Conservation (phyloP, 2,797 vertebrate genomes). For the Vultur gryphus region DNA sequence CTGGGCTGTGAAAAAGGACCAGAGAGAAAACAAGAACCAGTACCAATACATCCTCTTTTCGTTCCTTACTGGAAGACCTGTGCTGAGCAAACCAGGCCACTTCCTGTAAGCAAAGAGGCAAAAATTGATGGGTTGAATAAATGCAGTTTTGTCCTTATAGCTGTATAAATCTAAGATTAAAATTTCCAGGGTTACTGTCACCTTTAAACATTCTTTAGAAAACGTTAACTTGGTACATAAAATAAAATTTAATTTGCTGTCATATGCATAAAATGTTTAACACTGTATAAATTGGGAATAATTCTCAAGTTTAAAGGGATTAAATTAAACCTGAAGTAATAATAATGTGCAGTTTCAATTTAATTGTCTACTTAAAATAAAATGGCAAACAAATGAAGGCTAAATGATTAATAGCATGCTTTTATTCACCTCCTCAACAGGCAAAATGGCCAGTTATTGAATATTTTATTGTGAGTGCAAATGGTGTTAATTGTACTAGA, state of each 20-base stretch:
- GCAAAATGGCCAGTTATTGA: constrained; percentile 81
- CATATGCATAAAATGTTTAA: constrained; percentile 63
- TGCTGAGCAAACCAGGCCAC: background rate
- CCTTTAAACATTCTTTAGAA: constrained; percentile 29
- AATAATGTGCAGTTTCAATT: constrained; percentile 77
- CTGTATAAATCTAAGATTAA: background rate
- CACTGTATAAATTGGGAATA: constrained; percentile 73
- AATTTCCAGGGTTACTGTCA: constrained; percentile 7
- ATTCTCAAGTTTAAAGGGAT: constrained; percentile 76
- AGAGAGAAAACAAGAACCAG: background rate
- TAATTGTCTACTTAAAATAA: constrained; percentile 78
- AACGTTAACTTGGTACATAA: constrained; percentile 51
- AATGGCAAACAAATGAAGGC: constrained; percentile 77
- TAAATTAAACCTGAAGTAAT: constrained; percentile 80
- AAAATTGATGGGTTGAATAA: constrained; percentile 9
- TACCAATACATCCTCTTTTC: background rate
- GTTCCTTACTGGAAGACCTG: background rate
- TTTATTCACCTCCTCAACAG: constrained; percentile 81
- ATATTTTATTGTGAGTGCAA: constrained; percentile 81
- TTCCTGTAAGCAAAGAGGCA: background rate
- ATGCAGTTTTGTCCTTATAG: constrained; percentile 30
- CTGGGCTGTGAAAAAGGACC: background rate
- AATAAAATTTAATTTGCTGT: constrained; percentile 61
- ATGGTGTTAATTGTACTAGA: constrained; percentile 78
- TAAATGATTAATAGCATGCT: constrained; percentile 83